Evolutionary conservation across 2,113 vertebrate species (phyloP), one percentile per base, ranked within the genome.

Genomic region (Paramisgurnus dabryanus): DNA sequence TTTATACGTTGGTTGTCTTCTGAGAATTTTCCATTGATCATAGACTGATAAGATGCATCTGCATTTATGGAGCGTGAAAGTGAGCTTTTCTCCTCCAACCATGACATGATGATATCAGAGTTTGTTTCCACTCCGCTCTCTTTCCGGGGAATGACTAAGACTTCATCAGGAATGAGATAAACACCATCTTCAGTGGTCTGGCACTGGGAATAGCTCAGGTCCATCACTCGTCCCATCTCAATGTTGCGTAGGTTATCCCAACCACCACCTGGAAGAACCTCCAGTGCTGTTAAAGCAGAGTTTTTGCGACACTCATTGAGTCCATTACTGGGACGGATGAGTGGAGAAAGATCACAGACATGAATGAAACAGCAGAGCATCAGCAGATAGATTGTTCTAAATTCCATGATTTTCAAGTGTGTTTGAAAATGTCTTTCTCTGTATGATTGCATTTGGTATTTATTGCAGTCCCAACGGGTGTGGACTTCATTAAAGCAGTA

Each of bases 11-110:
- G 88, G 85, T 92, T 95, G 79, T 95, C 94, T 0, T 0, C 0
- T 0, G 96, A 98, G 88, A 94, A 98, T 67, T 95, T 98, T 5
- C 92, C 96, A 0, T 95, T 98, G 78, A 97, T 83, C n/a, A 85
- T 5, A 0, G 86, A 88, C 34, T 79, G 84, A 15, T 93, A 93
- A 4, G 95, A 94, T 0, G 90, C n/a, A 2, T 97, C 95, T 0
- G 80, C 18, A 79, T 98, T 98, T 79, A 98, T 92, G 50, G 92
- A 90, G 7, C 57, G 2, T 0, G 96, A 92, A 6, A 93, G 95
- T 3, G 88, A 76, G 86, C 96, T 96, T 82, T 87, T 91, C 65
- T 96, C 95, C 50, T 95, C 89, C 72, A 88, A 84, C 96, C 96
- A 98, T 80, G 94, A 93, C 5, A 87, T 92, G 0, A 97, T 93